Base-by-base conservation (phyloP, 2,888 invertebrate genomes). In the Macropis europaea region DNA sequence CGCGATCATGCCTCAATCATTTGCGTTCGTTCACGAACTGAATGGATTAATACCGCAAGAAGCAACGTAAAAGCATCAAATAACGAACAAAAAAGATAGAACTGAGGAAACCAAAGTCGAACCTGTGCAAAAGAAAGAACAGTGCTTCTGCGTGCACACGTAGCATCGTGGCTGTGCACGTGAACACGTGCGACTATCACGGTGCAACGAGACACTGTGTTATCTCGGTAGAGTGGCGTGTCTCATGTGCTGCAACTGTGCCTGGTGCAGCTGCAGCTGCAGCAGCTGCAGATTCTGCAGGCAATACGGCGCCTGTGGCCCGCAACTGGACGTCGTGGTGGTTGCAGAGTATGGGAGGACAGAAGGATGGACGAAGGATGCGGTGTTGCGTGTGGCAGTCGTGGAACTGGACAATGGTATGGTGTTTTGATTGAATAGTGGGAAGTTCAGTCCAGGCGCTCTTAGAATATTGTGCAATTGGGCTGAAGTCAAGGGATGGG, bases 171-270 rank as follows among this genome's bases (percentile, higher is more conserved):
- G 42, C 34, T 13, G 34, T 53, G 30, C 64, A 24, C 59, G 63
- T n/a, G 64, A 48, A 42, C 75, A 75, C 66, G 59, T 64, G 69
- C 64, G 59, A 74, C 74, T 60, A 40, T 69, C 66, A 70, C 61
- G 36, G 60, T 70, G 67, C 77, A 69, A 66, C 76, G 57, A 42
- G 30, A 57, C 64, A 36, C 56, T 64, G 68, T 85, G 86, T 85
- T 88, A 88, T 89, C 89, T 88, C 76, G 87, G 86, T 60, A 88
- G 73, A 54, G 86, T 87, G 54, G 85, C 79, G 76, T 87, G 83
- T 81, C 81, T 84, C 75, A 85, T 73, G 71, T 86, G 86, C 73
- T 84, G 87, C 69, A 86, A 81, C 77, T 87, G 84, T 63, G 83
- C 84, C 47, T 84, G 82, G 9, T 82, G 86, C 73, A 82, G 79